phyloP scores from a whole-genome alignment of 2,113 vertebrate species.

The Notarius quadriscutis region DNA sequence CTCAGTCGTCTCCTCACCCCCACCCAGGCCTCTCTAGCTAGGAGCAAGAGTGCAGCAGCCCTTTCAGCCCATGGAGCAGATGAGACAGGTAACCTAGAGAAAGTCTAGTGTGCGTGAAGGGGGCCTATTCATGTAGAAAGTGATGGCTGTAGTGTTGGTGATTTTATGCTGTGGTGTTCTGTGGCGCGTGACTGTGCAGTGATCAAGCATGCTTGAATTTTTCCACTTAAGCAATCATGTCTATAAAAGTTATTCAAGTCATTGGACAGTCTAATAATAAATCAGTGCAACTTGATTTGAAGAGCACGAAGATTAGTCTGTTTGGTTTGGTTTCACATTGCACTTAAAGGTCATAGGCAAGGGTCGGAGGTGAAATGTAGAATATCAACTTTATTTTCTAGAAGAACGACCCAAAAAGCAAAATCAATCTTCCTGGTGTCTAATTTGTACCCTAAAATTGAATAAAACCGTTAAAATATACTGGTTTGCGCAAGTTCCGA shows the following conservation, averaged over 20 bases:
- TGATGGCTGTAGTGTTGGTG: slow-evolving; percentile 22
- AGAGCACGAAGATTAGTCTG: not conserved
- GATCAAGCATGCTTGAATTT: not conserved
- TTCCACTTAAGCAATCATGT: not conserved
- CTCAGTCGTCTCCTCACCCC: slow-evolving; percentile 87
- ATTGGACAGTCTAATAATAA: no score
- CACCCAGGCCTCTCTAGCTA: slow-evolving; percentile 90
- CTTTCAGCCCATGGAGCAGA: slow-evolving; percentile 83
- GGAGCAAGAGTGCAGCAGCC: slow-evolving; percentile 87
- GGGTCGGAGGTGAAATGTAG: no score
- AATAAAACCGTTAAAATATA: no score
- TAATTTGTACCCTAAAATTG: no score
- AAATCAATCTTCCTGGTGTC: no score
- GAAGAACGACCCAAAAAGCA: no score
- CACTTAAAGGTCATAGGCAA: not conserved
- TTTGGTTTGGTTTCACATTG: not conserved
- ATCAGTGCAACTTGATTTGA: not conserved
- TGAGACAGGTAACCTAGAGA: slow-evolving; percentile 81
- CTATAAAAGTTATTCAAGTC: not conserved
- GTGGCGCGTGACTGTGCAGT: slow-evolving; percentile 18
- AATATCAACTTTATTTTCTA: no score
- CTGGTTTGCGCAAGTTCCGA: no score
- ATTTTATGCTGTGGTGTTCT: slow-evolving; percentile 7
- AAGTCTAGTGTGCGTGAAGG: slow-evolving; percentile 47
- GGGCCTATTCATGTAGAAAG: slow-evolving; percentile 12